phyloP scores from a whole-genome alignment of 2,888 invertebrate species.

The Cantharis flavilabris region DNA sequence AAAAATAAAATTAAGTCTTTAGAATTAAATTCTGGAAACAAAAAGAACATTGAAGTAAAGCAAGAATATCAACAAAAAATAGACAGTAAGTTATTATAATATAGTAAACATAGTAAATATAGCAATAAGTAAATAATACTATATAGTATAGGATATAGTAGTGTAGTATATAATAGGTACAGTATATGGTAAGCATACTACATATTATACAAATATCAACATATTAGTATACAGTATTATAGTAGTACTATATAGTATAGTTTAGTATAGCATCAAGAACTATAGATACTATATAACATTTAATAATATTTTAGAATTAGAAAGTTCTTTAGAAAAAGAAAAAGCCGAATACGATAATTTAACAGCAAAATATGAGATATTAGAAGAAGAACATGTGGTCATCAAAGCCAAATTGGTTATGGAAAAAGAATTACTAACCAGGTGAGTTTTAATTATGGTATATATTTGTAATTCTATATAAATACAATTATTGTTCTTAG shows the following conservation, averaged over 20 bases:
- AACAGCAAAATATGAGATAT: slow-evolving; percentile 78
- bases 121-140: too few species aligned
- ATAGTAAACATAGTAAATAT: too few species aligned
- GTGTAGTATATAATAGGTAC: too few species aligned
- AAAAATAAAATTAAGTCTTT: slow-evolving; percentile 73
- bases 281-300: too few species aligned
- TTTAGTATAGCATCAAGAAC: too few species aligned
- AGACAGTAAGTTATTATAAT: slow-evolving; percentile 63
- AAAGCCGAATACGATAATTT: slow-evolving; percentile 79
- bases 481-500: slow-evolving; percentile 52
- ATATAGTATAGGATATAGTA: too few species aligned
- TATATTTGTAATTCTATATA: too few species aligned
- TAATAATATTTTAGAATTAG: slow-evolving; percentile 61
- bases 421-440: slow-evolving; percentile 79
- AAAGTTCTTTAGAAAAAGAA: slow-evolving; percentile 68
- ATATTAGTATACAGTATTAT: too few species aligned
- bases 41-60: slow-evolving; percentile 69
- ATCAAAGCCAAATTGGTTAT: slow-evolving; percentile 80
- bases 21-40: slow-evolving; percentile 66
- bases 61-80: slow-evolving; percentile 70
- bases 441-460: slow-evolving; percentile 54
- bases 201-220: too few species aligned
- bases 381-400: slow-evolving; percentile 84
- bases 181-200: too few species aligned
- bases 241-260: too few species aligned